These are phyloP conservation scores for Ferrisia virgata DNA, from an alignment of 2,888 invertebrate genomes.

Conservation along the genomic window DNA sequence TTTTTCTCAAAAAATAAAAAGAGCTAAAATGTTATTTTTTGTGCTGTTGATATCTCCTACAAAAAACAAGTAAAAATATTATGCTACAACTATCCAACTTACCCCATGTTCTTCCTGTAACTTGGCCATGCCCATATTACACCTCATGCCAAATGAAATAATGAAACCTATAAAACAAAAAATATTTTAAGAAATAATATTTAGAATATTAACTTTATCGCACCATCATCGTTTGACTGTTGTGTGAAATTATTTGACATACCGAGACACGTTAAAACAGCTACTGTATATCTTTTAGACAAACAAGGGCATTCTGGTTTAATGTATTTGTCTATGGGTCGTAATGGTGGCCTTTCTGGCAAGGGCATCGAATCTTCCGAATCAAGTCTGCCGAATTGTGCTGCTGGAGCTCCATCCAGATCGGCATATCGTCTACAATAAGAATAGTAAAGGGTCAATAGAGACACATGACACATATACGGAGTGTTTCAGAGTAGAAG, in stretches of 20 bases:
- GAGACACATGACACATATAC: no score
- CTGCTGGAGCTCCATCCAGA: conserved; percentile 38
- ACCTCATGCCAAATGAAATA: conserved; percentile 96
- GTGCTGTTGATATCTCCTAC: no score
- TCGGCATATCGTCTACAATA: conserved; percentile 25
- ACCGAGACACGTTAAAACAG: conserved; percentile 77
- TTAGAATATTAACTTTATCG: not conserved
- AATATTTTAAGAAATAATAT: not conserved
- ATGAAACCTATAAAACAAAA: conserved; percentile 64
- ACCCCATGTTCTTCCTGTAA: conserved; percentile 55
- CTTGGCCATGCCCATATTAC: conserved; percentile 98
- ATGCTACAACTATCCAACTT: no score
- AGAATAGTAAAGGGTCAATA: no score
- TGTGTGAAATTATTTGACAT: conserved; percentile 46
- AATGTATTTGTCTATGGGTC: conserved; percentile 83
- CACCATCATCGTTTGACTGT: no score
- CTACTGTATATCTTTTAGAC: conserved; percentile 81
- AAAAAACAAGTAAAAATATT: not conserved
- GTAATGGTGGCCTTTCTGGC: conserved; percentile 77
- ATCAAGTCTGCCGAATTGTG: conserved; percentile 47
- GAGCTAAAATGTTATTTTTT: no score
- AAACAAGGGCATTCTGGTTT: conserved; percentile 83
- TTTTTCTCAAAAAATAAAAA: no score
- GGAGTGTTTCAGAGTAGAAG: no score
- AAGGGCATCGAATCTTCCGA: conserved; percentile 70